Evolutionary conservation across 1,140 invertebrate species (phyloP).

Genomic region (Episyrphus balteatus): DNA sequence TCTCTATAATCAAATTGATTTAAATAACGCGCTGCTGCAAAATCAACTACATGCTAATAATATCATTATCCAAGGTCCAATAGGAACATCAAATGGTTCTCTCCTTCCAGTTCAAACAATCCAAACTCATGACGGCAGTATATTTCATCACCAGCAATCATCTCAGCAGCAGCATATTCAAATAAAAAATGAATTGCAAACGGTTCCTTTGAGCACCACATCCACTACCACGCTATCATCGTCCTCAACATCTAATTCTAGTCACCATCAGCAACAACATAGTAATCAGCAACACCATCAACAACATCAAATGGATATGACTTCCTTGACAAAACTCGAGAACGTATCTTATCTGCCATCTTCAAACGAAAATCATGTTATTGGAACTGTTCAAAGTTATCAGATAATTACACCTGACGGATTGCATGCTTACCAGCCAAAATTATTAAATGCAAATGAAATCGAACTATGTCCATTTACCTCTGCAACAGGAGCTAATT

Average conservation of each 20-base stretch:
- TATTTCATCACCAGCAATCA: no score
- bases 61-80: no score
- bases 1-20: constrained; percentile 8
- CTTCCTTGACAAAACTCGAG: constrained; percentile 9
- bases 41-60: no score
- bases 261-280: constrained; percentile 6
- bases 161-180: constrained; percentile 10
- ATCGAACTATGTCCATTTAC: constrained; percentile 28
- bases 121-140: no score
- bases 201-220: no score
- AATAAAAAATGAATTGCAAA: constrained; percentile 1
- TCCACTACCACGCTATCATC: no score
- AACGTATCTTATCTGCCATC: constrained; percentile 31
- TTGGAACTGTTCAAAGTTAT: constrained; percentile 33
- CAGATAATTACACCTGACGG: constrained; percentile 33
- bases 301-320: background rate
- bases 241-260: no score
- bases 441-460: constrained; percentile 21
- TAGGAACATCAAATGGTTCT: no score
- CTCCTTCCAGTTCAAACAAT: no score
- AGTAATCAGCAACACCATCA: constrained; percentile 25
- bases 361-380: constrained; percentile 28
- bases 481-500: constrained; percentile 16
- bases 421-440: constrained; percentile 27
- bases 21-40: background rate